These are phyloP conservation scores for Terebella lapidaria DNA, from an alignment of 2,888 invertebrate species.

Conservation along the genomic window DNA sequence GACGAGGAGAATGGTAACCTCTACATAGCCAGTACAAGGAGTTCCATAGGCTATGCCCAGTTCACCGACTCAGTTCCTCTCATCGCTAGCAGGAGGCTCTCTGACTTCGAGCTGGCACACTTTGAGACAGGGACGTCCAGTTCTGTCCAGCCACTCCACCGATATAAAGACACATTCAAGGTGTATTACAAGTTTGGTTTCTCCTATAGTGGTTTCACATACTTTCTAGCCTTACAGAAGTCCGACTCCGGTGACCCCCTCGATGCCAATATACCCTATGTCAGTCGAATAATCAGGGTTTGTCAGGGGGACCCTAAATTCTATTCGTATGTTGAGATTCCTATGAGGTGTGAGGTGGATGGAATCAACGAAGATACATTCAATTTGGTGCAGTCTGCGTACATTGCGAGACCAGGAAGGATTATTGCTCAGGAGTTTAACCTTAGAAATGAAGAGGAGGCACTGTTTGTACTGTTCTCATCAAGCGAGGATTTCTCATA, in stretches of 20 bases:
- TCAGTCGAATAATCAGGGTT: conserved; percentile 77
- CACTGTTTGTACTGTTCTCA: conserved; percentile 90
- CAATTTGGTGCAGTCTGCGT: conserved; percentile 90
- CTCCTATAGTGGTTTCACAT: conserved; percentile 90
- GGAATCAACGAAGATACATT: conserved; percentile 58
- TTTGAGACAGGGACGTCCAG: background rate
- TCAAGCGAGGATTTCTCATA: conserved; percentile 63
- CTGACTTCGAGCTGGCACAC: background rate
- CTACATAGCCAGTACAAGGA: background rate
- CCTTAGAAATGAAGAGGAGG: conserved; percentile 71
- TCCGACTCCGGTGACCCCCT: conserved; percentile 49
- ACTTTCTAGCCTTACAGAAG: conserved; percentile 86
- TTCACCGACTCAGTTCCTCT: background rate
- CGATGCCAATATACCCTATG: background rate
- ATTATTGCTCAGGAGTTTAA: conserved; percentile 83
- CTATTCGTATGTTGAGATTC: conserved; percentile 96
- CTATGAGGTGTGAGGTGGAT: conserved; percentile 77
- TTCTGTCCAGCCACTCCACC: background rate
- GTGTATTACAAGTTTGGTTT: conserved; percentile 63
- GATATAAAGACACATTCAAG: background rate
- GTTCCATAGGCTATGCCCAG: background rate
- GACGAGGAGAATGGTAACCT: background rate
- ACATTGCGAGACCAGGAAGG: conserved; percentile 88
- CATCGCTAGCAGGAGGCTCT: background rate
- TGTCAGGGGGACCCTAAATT: conserved; percentile 94